Evolutionary conservation across 2,888 invertebrate species (phyloP), one percentile per base, ranked within the genome.

Genomic region (Metacarcinus magister): DNA sequence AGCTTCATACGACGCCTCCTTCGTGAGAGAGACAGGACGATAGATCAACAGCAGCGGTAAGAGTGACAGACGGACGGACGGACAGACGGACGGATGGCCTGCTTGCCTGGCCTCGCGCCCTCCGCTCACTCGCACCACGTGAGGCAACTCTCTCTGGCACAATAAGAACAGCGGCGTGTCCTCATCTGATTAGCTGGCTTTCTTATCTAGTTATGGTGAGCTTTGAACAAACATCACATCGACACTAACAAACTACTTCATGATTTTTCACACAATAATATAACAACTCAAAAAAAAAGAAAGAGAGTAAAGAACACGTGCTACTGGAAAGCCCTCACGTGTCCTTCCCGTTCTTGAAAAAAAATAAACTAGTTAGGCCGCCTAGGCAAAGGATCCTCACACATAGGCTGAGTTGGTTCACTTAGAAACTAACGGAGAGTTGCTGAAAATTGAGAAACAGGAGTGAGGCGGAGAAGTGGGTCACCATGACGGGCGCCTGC

Each of bases 361-460:
- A n/a, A 67, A n/a, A n/a, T n/a, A n/a, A n/a, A n/a, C n/a, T n/a
- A 1, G 2, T 67, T 67, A 67, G 67, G 67, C n/a, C 23, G 1
- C 67, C 67, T 67, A 67, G 67, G 23, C 19, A 67, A 1, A 67
- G n/a, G 67, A 67, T 1, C 67, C 67, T 67, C 67, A 67, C 10
- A 67, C n/a, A 67, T 1, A 60, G 8, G 10, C 67, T 67, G 4
- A 67, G 67, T 43, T 91, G 8, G 13, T 39, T 91, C 44, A 46
- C 48, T n/a, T 92, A 92, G 48, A 92, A 60, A 54, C 43, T 60
- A 46, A 23, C 32, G 39, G n/a, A 60, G 93, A 60, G 32, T 93
- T 67, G 93, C 93, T 93, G 93, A 93, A 60, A 60, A 93, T 60
- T 93, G 93, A 93, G 93, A 93, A 93, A 93, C 93, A 32, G 54